These are phyloP conservation scores for Dendrophyllia cribrosa DNA, from an alignment of 64 coral and sea anemone species.

Conservation along the genomic window DNA sequence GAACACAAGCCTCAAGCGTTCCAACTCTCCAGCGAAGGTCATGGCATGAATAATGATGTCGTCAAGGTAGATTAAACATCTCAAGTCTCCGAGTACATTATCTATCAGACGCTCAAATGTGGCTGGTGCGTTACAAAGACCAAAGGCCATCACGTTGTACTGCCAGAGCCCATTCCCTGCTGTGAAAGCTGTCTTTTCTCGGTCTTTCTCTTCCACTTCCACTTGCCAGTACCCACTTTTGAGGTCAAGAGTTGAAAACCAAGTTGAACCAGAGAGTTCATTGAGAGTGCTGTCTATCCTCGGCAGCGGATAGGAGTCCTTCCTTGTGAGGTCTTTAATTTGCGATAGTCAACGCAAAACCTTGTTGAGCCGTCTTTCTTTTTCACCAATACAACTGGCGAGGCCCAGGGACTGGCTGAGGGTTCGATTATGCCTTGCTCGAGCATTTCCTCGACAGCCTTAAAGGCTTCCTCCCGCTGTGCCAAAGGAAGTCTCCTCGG, in stretches of 20 bases:
- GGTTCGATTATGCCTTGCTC: slow-evolving; percentile 58
- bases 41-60: slow-evolving; percentile 27
- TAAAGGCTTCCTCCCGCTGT: slow-evolving; percentile 16
- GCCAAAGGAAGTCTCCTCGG: slow-evolving; percentile 41
- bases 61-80: slow-evolving; percentile 42
- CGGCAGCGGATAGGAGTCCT: slow-evolving; percentile 56
- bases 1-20: background rate
- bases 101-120: slow-evolving; percentile 43
- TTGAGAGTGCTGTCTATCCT: background rate
- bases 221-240: slow-evolving; percentile 60
- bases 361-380: slow-evolving; percentile 68
- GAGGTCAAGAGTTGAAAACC: slow-evolving; percentile 28
- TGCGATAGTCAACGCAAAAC: slow-evolving; percentile 75
- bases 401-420: slow-evolving; percentile 60
- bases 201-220: slow-evolving; percentile 23
- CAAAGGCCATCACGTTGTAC: slow-evolving; percentile 45
- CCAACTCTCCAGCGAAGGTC: slow-evolving; percentile 2
- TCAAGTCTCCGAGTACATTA: background rate
- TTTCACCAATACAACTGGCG: slow-evolving; percentile 58
- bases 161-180: slow-evolving; percentile 7
- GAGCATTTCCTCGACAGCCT: slow-evolving; percentile 52
- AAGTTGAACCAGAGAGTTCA: slow-evolving; percentile 24
- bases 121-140: slow-evolving; percentile 56
- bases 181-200: slow-evolving; percentile 44
- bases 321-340: slow-evolving; percentile 56